phyloP scores from a whole-genome alignment of 2,888 invertebrate species.

The Tetragonisca angustula region DNA sequence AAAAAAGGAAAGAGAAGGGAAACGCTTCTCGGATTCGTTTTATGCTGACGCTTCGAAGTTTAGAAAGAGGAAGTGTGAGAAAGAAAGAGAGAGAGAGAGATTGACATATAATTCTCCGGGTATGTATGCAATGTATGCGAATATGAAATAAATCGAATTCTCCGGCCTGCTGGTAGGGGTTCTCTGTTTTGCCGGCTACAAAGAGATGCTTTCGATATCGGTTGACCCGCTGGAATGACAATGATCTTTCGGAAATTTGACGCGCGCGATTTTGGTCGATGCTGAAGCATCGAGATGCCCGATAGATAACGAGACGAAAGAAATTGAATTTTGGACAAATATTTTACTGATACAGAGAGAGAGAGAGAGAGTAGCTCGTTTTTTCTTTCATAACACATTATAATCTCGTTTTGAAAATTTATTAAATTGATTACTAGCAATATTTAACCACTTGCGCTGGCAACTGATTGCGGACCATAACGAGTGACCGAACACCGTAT shows the following conservation, averaged over 20 bases:
- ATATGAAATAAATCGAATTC: conserved; percentile 1
- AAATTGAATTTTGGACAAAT: background rate
- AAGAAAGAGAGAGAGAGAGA: background rate
- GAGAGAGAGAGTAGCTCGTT: too few relatives aligned
- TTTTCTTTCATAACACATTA: too few relatives aligned
- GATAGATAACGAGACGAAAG: background rate
- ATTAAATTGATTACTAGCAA: too few relatives aligned
- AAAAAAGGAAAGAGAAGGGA: background rate
- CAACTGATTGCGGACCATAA: too few relatives aligned
- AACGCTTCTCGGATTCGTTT: conserved; percentile 32
- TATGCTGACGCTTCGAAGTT: conserved; percentile 38
- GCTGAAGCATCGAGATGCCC: background rate
- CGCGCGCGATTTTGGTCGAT: background rate
- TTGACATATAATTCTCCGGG: conserved; percentile 42
- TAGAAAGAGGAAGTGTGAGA: background rate
- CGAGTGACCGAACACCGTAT: too few relatives aligned
- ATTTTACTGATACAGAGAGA: background rate
- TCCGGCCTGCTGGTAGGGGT: background rate
- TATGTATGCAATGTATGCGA: conserved; percentile 25
- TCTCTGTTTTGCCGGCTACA: background rate
- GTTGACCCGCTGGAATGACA: background rate
- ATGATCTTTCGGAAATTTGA: background rate
- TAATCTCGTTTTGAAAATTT: too few relatives aligned
- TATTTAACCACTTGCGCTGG: too few relatives aligned
- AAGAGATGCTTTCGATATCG: background rate